Base-by-base conservation (phyloP, 1,140 invertebrate species). In the Bombyx mandarina region DNA sequence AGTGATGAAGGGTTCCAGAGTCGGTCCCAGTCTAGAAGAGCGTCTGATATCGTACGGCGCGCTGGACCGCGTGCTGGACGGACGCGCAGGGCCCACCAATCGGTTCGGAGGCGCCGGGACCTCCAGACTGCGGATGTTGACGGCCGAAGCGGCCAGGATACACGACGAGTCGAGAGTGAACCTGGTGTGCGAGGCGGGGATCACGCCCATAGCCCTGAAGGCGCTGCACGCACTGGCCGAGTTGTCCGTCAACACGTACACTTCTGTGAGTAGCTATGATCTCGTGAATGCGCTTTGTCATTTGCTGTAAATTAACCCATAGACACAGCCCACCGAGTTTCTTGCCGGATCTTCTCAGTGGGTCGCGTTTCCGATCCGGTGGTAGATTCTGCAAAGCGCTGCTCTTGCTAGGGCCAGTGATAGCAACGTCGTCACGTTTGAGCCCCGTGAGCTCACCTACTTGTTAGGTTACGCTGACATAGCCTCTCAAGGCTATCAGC, bases 161-260 rank as follows among this genome's bases (percentile, higher is more conserved):
- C 81, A 83, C 49, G 80, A 84, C 49, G 81, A 83, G 26, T 63
- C 77, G 7, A 54, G 83, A 6, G 46, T 71, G 8, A 80, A 86
- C 42, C 65, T 86, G 0, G 69, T 76, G 0, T 82, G 80, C 50
- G 81, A 86, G 18, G 74, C 79, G 0, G 81, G 83, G 0, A 78
- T 86, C 18, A 73, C 76, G 1, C 77, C 71, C 0, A 69, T 75
- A 0, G 77, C 69, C 1, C 57, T 82, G 26, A 56, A 66, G 5
- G 81, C 74, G 0, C 52, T 86, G n/a, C 51, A 79, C 12, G 75
- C 80, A 7, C 50, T 86, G 0, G 77, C 66, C 18, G 79, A 86
- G 0, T 65, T 86, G 2, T 74, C 79, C 10, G 65, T 82, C 54
- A 77, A 84, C 53, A 79, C 71, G 6, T 84, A 86, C 42, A 80